A percentile compares a stretch with the other conserved stretches of the same genome.
phyloP scores from a whole-genome alignment of 92 coral and sea anemone genomes.

The Siderastrea siderea region DNA sequence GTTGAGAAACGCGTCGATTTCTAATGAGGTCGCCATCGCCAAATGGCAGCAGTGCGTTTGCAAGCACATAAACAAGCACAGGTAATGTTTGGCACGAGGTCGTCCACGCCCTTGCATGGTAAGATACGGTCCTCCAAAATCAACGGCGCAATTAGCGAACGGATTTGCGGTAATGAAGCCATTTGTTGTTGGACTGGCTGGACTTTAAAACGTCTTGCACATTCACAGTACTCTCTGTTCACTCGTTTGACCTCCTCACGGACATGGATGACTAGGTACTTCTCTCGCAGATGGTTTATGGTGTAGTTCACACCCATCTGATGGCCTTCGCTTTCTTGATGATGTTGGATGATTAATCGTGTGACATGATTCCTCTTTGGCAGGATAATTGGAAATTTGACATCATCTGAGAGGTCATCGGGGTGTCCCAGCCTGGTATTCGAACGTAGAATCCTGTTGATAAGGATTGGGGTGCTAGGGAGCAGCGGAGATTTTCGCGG shows the following conservation, averaged over 20 bases:
- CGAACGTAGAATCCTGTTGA: slow-evolving; percentile 35
- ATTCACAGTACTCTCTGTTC: background rate
- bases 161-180: slow-evolving; percentile 58
- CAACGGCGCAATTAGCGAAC: slow-evolving; percentile 53
- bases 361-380: slow-evolving; percentile 52
- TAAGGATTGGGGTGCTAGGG: slow-evolving; percentile 17
- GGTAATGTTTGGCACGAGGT: slow-evolving; percentile 55
- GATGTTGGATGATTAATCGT: slow-evolving; percentile 10
- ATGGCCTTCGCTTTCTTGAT: slow-evolving; percentile 65
- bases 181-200: slow-evolving; percentile 56
- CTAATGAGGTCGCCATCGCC: slow-evolving; percentile 62
- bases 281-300: slow-evolving; percentile 59
- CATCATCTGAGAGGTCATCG: slow-evolving; percentile 17
- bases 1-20: slow-evolving; percentile 16
- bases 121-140: slow-evolving; percentile 60
- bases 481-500: slow-evolving; percentile 3
- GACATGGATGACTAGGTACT: slow-evolving; percentile 47
- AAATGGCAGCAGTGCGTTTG: slow-evolving; percentile 58
- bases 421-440: slow-evolving; percentile 48
- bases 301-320: slow-evolving; percentile 70
- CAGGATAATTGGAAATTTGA: slow-evolving; percentile 37
- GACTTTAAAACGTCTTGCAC: slow-evolving; percentile 10
- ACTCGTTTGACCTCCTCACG: slow-evolving; percentile 45
- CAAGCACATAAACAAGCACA: slow-evolving; percentile 66
- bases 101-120: slow-evolving; percentile 65